Percentiles rank a stretch among this genome's conserved stretches.
Evolutionary conservation across 2,797 vertebrate genomes (phyloP).

Genomic region (Cuniculus paca): DNA sequence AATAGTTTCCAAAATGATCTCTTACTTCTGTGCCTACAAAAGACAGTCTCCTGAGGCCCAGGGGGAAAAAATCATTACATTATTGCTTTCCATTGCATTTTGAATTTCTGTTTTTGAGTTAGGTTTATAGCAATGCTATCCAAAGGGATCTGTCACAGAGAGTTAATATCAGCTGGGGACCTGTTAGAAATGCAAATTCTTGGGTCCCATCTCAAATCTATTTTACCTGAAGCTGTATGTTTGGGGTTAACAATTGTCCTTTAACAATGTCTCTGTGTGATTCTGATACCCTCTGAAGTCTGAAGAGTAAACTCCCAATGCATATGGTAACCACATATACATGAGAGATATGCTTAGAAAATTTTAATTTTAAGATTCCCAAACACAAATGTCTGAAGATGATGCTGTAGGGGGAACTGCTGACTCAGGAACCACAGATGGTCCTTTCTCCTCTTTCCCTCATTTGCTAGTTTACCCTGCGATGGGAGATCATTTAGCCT

Average conservation of each 20-base stretch:
- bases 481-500: neutral
- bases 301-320: neutral
- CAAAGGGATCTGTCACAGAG: neutral
- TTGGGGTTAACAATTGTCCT: neutral
- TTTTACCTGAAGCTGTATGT: neutral
- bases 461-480: neutral
- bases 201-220: neutral
- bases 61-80: neutral
- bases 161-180: neutral
- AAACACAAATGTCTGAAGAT: neutral
- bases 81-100: neutral
- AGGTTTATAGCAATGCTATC: neutral
- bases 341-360: neutral
- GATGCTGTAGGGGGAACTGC: neutral
- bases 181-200: neutral
- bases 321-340: neutral
- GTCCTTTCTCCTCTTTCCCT: neutral
- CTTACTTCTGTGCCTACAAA: neutral
- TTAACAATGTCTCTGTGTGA: neutral
- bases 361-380: neutral
- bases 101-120: neutral
- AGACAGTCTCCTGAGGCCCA: neutral
- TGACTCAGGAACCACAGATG: neutral
- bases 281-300: neutral
- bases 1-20: neutral